Conservation (phyloP, 1,140 invertebrate genomes). For the Achroia grisella region DNA sequence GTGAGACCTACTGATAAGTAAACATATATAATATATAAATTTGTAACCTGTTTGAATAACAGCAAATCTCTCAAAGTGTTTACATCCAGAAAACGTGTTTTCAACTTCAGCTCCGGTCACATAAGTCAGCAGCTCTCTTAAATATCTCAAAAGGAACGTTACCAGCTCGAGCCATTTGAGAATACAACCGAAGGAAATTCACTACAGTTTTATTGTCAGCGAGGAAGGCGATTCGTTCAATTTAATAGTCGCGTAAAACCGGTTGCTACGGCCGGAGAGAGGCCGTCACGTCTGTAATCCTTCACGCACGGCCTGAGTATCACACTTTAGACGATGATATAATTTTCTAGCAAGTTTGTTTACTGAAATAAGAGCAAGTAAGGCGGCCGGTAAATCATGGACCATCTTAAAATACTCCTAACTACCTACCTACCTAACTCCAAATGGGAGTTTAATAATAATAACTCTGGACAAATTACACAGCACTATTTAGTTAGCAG, state of each 20-base stretch:
- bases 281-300: slow-evolving; percentile 24
- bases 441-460: too few species aligned
- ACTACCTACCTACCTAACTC: too few species aligned
- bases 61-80: too few species aligned
- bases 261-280: slow-evolving; percentile 5
- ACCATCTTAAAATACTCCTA: too few species aligned
- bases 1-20: too few species aligned
- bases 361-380: not conserved
- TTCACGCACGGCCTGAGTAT: slow-evolving; percentile 27
- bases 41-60: too few species aligned
- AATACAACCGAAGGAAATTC: slow-evolving; percentile 30
- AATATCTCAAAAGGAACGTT: slow-evolving; percentile 44
- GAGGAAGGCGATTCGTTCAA: slow-evolving; percentile 19
- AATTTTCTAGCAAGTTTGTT: slow-evolving; percentile 22
- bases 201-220: slow-evolving; percentile 28
- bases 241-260: slow-evolving; percentile 34
- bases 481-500: too few species aligned
- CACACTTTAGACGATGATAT: slow-evolving; percentile 27
- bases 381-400: too few species aligned
- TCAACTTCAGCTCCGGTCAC: slow-evolving; percentile 12
- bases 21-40: too few species aligned
- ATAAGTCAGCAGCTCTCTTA: slow-evolving; percentile 25
- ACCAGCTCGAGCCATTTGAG: slow-evolving; percentile 25
- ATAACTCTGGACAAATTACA: too few species aligned
- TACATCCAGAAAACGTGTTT: too few species aligned